Conservation (phyloP, 2,888 invertebrate species). For the Polyploca ridens region DNA sequence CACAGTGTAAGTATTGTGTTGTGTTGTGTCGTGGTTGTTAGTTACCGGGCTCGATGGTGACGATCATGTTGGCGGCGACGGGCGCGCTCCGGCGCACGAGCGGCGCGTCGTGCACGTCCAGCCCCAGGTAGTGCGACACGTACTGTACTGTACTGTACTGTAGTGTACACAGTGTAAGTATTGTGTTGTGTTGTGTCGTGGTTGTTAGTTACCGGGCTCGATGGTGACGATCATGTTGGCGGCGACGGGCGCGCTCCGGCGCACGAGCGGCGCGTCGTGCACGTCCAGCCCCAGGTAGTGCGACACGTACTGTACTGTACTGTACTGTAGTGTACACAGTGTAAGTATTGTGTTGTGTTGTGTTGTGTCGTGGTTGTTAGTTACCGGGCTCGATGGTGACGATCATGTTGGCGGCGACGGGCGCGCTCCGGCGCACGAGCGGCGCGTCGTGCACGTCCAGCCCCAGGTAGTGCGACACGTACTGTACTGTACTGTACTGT, state of each 20-base stretch:
- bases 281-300: constrained; percentile 99
- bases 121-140: constrained; percentile 97
- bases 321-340: too few relatives aligned
- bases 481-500: too few relatives aligned
- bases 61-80: constrained; percentile 89
- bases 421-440: constrained; percentile 88
- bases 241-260: constrained; percentile 87
- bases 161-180: too few relatives aligned
- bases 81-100: constrained; percentile 88
- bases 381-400: constrained; percentile 75
- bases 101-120: constrained; percentile 99
- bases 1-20: too few relatives aligned
- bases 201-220: too few relatives aligned
- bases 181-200: too few relatives aligned
- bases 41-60: too few relatives aligned
- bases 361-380: too few relatives aligned
- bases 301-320: constrained; percentile 86
- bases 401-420: constrained; percentile 92
- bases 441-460: constrained; percentile 99
- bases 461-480: constrained; percentile 97
- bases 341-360: too few relatives aligned
- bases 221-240: constrained; percentile 91
- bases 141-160: constrained; percentile 70
- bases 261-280: constrained; percentile 94
- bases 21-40: too few relatives aligned